phyloP scores from a whole-genome alignment of 64 coral and sea anemone genomes.

The Porites australiensis region DNA sequence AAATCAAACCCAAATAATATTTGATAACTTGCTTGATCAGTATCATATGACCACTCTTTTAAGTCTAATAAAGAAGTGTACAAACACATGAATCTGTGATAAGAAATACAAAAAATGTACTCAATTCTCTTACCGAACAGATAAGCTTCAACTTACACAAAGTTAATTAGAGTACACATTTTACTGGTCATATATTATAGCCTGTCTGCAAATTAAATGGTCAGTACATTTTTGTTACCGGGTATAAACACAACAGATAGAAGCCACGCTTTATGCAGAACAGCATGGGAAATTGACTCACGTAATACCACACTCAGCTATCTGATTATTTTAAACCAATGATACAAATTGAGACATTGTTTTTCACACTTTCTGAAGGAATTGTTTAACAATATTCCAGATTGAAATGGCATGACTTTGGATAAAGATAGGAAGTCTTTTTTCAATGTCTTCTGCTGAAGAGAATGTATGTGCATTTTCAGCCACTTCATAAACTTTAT shows the following conservation, averaged over 20 bases:
- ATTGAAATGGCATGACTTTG: conserved; percentile 30
- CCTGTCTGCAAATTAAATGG: too few relatives aligned
- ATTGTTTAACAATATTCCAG: conserved; percentile 2
- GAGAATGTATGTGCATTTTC: not conserved
- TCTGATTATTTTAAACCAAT: too few relatives aligned
- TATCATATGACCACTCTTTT: conserved; percentile 19
- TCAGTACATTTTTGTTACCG: not conserved
- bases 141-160: too few relatives aligned
- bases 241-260: conserved; percentile 6
- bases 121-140: too few relatives aligned
- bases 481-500: not conserved
- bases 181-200: too few relatives aligned
- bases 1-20: not conserved
- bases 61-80: too few relatives aligned
- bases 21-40: not conserved
- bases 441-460: not conserved
- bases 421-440: not conserved
- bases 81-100: too few relatives aligned
- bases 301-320: not conserved
- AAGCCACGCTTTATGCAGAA: not conserved
- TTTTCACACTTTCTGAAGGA: too few relatives aligned
- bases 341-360: too few relatives aligned
- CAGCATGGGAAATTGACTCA: not conserved
- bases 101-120: too few relatives aligned
- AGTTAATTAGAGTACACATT: too few relatives aligned